Base-by-base conservation (phyloP, 2,113 vertebrate species). In the Danionella cerebrum region DNA sequence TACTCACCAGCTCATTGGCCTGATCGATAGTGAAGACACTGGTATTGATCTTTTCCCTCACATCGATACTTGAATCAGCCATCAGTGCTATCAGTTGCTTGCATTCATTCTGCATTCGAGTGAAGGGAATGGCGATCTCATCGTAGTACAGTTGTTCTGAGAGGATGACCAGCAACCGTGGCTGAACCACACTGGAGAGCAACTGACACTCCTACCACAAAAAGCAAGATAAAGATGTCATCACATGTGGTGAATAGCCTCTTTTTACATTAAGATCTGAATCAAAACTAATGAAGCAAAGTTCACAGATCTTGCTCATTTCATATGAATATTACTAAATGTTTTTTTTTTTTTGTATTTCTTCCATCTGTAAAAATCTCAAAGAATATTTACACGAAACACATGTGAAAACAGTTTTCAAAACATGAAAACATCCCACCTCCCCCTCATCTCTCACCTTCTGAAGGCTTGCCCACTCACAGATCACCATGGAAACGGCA, bases 71-170 rank as follows among this genome's bases (percentile, higher is more conserved):
- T 45, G 89, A 88, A 19, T 99, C 96, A 48, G 92, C 88, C 25
- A 99, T 85, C 67, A 91, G 81, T 1, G 93, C 87, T 67, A 97
- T 92, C 54, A 99, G 90, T 60, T 98, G 96, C 76, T 99, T 99
- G 84, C 96, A 99, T 79, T 99, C 96, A 8, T 97, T 98, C 80
- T 99, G 96, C 96, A 99, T 98, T 70, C 96, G 91, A 4, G 96
- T 99, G 80, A 99, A 99, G 65, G 96, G 96, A 77, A 99, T 91
- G 64, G 96, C 96, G 60, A 99, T 99, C 87, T 99, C 96, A 67
- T 99, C 96, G 0, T 99, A 99, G 88, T 99, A 99, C 60, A 99
- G 83, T 72, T 98, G 93, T 79, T 99, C 96, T 24, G 94, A 94
- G 76, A 99, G 91, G 64, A 98, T 89, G 55, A 87, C 93, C 85